These are phyloP conservation scores for Onychomys torridus DNA, from an alignment of 2,797 vertebrate species.

Conservation along the genomic window DNA sequence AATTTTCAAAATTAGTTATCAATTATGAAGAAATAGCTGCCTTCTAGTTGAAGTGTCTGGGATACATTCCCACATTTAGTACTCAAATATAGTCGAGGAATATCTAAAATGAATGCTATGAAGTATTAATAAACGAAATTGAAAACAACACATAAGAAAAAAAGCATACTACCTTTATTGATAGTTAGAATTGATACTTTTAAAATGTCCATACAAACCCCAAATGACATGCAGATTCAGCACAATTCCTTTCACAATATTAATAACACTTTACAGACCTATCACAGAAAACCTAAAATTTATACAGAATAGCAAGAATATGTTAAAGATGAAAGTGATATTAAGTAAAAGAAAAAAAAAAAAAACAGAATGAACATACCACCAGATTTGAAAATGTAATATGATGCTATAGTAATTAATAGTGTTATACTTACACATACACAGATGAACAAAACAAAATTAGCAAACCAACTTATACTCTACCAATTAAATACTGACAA, in stretches of 20 bases:
- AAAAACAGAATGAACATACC: not conserved
- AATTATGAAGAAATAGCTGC: not conserved
- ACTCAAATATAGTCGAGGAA: not conserved
- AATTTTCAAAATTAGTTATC: constrained; percentile 5
- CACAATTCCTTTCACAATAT: not conserved
- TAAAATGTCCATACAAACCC: too few relatives aligned
- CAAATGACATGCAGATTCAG: not conserved
- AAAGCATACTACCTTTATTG: not conserved
- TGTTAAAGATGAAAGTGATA: not conserved
- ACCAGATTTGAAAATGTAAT: not conserved
- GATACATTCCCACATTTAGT: not conserved
- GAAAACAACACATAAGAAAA: not conserved
- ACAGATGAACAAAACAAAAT: not conserved
- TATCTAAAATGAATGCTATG: not conserved
- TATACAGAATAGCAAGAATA: not conserved
- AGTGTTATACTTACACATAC: not conserved
- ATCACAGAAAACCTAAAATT: not conserved
- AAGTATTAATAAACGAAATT: not conserved
- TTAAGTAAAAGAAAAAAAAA: not conserved
- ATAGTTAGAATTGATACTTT: not conserved
- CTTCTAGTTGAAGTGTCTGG: not conserved
- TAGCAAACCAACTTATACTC: not conserved
- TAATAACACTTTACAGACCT: not conserved
- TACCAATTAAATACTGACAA: not conserved
- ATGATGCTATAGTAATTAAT: not conserved